A percentile compares a stretch with the other conserved stretches of the same genome.
These are phyloP conservation scores for Torymus tubicola DNA, from an alignment of 2,888 invertebrate genomes.

Conservation along the genomic window DNA sequence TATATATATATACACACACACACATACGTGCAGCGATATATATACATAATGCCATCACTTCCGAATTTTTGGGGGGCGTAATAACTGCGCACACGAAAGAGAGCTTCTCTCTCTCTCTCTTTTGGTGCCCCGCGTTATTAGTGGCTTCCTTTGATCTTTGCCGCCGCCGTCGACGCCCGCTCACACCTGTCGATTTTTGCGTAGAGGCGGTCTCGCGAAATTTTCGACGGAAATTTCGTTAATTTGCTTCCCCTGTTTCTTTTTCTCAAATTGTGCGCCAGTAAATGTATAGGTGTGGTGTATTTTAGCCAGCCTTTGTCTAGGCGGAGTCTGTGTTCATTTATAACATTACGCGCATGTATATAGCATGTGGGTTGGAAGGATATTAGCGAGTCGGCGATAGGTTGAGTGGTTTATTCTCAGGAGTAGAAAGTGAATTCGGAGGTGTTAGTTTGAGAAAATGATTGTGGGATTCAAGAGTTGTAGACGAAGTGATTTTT, in stretches of 20 bases:
- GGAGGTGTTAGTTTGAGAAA: too few species aligned
- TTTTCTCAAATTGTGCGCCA: too few species aligned
- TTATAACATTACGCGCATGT: background rate
- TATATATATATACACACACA: slow-evolving; percentile 31
- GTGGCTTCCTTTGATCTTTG: slow-evolving; percentile 45
- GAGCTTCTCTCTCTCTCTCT: background rate
- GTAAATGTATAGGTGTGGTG: too few species aligned
- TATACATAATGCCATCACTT: slow-evolving; percentile 24
- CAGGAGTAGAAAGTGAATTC: too few species aligned
- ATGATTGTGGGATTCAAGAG: too few species aligned
- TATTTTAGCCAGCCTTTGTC: background rate
- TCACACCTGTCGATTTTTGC: slow-evolving; percentile 52
- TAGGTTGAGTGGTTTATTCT: too few species aligned
- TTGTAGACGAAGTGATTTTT: too few species aligned
- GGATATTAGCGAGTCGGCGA: too few species aligned
- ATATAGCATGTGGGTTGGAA: too few species aligned
- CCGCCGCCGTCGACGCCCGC: slow-evolving; percentile 14
- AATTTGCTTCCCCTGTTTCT: too few species aligned
- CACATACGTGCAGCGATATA: background rate
- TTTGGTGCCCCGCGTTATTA: slow-evolving; percentile 39
- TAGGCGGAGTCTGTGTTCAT: background rate
- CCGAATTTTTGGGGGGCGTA: slow-evolving; percentile 48
- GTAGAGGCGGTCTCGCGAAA: background rate
- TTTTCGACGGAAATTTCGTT: background rate
- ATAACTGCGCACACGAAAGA: slow-evolving; percentile 3